phyloP scores from a whole-genome alignment of 35 echinoderm and acorn worm species.

The Apostichopus parvimensis region DNA sequence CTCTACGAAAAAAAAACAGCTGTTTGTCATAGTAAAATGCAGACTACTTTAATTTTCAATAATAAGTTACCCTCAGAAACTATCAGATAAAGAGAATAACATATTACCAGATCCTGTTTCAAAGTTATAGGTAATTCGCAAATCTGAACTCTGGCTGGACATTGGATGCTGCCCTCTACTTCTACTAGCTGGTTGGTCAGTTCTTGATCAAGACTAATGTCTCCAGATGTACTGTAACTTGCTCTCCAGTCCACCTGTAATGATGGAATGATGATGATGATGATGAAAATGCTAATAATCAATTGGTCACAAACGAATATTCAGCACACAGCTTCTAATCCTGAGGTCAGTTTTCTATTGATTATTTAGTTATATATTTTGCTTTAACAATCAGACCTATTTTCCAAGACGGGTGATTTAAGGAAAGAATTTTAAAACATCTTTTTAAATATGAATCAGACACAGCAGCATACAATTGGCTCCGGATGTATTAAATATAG shows the following conservation, averaged over 20 bases:
- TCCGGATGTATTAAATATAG: too few species aligned
- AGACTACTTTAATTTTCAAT: background rate
- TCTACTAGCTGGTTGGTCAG: constrained; percentile 65
- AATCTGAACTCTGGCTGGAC: constrained; percentile 51
- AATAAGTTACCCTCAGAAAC: background rate
- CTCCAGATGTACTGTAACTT: constrained; percentile 53
- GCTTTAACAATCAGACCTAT: too few species aligned
- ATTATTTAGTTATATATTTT: too few species aligned
- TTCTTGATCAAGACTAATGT: constrained; percentile 49
- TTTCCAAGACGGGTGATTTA: too few species aligned
- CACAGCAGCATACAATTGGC: too few species aligned
- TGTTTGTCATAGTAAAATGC: background rate
- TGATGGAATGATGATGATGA: background rate
- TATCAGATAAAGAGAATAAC: background rate
- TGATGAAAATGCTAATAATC: too few species aligned
- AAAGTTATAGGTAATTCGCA: constrained; percentile 82
- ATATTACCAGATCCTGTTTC: constrained; percentile 68
- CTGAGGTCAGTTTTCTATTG: too few species aligned
- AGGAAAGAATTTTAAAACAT: too few species aligned
- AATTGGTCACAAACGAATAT: too few species aligned
- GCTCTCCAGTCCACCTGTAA: constrained; percentile 88
- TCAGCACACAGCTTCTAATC: too few species aligned
- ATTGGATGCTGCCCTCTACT: constrained; percentile 58
- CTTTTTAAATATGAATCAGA: too few species aligned
- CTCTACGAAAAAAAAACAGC: background rate